phyloP scores from a whole-genome alignment of 37 sponge, comb jelly and placozoan species.

The Diacarnus erythraeanus region DNA sequence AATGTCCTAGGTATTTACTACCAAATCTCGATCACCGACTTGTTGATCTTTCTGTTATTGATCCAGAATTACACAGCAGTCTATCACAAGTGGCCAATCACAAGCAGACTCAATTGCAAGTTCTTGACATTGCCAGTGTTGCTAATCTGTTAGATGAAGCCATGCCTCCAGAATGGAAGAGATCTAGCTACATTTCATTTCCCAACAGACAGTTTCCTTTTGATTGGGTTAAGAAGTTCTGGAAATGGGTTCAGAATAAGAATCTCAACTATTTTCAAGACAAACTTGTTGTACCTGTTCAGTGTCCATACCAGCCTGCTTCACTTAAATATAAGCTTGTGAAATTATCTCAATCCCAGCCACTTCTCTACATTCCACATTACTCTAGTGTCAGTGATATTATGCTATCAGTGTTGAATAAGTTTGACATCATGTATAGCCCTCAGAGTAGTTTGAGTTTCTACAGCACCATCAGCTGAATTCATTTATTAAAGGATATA shows the following conservation, averaged over 20 bases:
- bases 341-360: neutral
- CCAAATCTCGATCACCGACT: constrained; percentile 30
- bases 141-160: constrained; percentile 9
- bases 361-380: neutral
- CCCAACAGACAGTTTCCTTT: neutral
- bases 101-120: constrained; percentile 17
- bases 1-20: constrained; percentile 35
- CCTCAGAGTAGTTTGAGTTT: neutral
- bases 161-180: constrained; percentile 10
- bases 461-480: too few species aligned
- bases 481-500: too few species aligned
- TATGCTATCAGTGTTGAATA: neutral
- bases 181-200: neutral
- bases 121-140: neutral
- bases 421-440: neutral
- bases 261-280: constrained; percentile 1
- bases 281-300: constrained; percentile 29
- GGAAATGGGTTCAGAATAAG: constrained; percentile 43
- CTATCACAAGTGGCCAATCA: constrained; percentile 16
- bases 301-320: neutral
- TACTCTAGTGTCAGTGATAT: neutral
- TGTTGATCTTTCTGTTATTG: constrained; percentile 9
- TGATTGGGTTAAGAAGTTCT: constrained; percentile 37
- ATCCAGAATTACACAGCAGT: constrained; percentile 5
- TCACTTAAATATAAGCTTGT: neutral